These are phyloP conservation scores for Aphaenogaster ashmeadi DNA, from an alignment of 1,140 invertebrate genomes.

Conservation along the genomic window DNA sequence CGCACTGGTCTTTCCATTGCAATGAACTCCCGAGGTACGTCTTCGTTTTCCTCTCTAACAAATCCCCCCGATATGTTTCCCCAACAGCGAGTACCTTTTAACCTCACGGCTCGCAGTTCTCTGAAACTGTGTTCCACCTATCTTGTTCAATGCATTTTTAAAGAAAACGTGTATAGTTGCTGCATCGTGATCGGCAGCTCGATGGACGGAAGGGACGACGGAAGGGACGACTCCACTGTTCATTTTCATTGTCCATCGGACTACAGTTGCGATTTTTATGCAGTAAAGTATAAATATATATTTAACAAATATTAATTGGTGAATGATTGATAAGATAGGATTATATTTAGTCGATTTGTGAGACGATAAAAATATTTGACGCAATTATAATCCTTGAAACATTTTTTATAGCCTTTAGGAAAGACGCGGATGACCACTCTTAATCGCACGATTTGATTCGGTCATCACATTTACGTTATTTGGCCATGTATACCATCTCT, in stretches of 20 bases:
- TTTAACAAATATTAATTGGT: not conserved
- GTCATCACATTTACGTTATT: not conserved
- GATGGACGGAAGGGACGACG: not conserved
- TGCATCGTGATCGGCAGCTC: not conserved
- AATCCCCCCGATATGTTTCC: not conserved
- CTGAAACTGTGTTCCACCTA: not conserved
- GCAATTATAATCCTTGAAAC: not conserved
- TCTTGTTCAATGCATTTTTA: slow-evolving; percentile 28
- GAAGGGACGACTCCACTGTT: not conserved
- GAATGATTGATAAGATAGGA: not conserved
- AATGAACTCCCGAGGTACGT: not conserved
- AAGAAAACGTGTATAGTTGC: not conserved
- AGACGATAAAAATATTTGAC: not conserved
- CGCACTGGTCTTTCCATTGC: not conserved
- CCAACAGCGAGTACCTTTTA: not conserved
- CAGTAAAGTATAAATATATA: not conserved
- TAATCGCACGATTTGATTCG: not conserved
- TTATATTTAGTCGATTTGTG: not conserved
- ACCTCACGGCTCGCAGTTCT: not conserved
- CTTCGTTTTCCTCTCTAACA: not conserved
- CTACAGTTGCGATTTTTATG: not conserved
- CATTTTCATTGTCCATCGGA: not conserved
- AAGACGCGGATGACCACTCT: not conserved
- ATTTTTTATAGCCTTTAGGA: not conserved
- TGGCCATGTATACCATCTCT: not conserved